Conservation (phyloP, 2,797 vertebrate genomes). For the Pseudochaenichthys georgianus region DNA sequence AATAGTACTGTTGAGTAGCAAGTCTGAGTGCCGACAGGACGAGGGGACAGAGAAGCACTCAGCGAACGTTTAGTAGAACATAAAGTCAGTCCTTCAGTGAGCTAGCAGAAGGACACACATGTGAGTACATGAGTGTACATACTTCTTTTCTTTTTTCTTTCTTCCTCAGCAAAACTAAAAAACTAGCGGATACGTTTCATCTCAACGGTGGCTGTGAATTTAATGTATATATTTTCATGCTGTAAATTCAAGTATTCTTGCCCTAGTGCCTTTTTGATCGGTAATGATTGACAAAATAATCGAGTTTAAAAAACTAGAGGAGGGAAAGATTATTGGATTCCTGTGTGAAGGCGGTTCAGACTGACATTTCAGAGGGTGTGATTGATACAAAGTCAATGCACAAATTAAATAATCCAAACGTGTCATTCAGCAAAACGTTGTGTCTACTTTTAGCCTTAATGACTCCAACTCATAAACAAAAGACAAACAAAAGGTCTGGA, state of each 20-base stretch:
- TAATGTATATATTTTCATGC: constrained; percentile 51
- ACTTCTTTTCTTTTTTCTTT: constrained; percentile 26
- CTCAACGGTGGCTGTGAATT: constrained; percentile 43
- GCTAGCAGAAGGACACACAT: constrained; percentile 18
- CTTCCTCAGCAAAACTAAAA: constrained; percentile 26
- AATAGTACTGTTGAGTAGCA: constrained; percentile 52
- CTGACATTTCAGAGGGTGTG: not conserved
- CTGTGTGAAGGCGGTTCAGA: constrained; percentile 27
- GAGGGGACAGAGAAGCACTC: constrained; percentile 25
- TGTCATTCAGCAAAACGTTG: not conserved
- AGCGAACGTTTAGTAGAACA: constrained; percentile 9
- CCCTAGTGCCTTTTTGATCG: constrained; percentile 13
- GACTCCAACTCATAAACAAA: not conserved
- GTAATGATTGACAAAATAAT: constrained; percentile 17
- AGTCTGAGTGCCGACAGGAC: constrained; percentile 4
- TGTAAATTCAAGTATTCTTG: constrained; percentile 41
- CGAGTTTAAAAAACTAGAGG: constrained; percentile 26
- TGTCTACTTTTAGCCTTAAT: not conserved
- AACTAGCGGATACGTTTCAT: constrained; percentile 5
- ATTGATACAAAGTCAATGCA: constrained; percentile 8
- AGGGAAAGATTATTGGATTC: constrained; percentile 1
- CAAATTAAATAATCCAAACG: not conserved
- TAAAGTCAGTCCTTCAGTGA: constrained; percentile 21
- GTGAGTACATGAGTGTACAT: not conserved
- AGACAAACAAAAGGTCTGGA: not conserved